Base-by-base conservation (phyloP, 2,888 invertebrate genomes). In the Eupithecia subumbrata region DNA sequence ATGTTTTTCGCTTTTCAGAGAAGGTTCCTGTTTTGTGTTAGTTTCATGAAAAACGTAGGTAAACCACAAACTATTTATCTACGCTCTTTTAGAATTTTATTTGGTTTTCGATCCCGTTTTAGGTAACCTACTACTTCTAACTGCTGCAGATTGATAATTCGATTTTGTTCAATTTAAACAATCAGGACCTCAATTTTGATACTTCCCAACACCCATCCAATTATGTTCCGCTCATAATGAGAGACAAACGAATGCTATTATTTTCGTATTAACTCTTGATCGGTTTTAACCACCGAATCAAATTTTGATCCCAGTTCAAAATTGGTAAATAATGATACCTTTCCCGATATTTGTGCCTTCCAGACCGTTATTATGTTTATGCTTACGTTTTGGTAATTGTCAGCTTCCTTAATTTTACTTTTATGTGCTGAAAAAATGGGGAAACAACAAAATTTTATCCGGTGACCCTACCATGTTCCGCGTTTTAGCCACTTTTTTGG, bases 261-360 rank as follows among this genome's bases (percentile, higher is more conserved):
- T 94, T 91, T 93, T 92, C 92, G 83, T 90, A 93, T 93, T 94
- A 94, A 89, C 88, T 89, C 84, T 84, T 87, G 89, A 92, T 91
- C 88, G 91, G 87, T 88, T 86, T 85, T 84, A 86, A 89, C 91
- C 91, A 88, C 90, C 88, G 90, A 87, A 86, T 85, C 86, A 81
- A 84, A 88, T 86, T 86, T 88, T 89, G 89, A 88, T 87, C 81
- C 82, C 83, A 76, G 83, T 82, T 84, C 83, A 78, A 89, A 90
- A 91, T 90, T 88, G 89, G 87, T 90, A 87, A 88, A 90, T 92
- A 92, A 93, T 93, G 85, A 92, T 87, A 88, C 88, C 83, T 78
- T 84, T 78, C 75, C 81, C 82, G 80, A 84, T 85, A 86, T 83
- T 83, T 83, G 72, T 74, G 84, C 85, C 83, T 86, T 82, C 82